Percentiles rank a stretch among this genome's conserved stretches.
phyloP scores from a whole-genome alignment of 92 coral and sea anemone species.

The Siderastrea siderea region DNA sequence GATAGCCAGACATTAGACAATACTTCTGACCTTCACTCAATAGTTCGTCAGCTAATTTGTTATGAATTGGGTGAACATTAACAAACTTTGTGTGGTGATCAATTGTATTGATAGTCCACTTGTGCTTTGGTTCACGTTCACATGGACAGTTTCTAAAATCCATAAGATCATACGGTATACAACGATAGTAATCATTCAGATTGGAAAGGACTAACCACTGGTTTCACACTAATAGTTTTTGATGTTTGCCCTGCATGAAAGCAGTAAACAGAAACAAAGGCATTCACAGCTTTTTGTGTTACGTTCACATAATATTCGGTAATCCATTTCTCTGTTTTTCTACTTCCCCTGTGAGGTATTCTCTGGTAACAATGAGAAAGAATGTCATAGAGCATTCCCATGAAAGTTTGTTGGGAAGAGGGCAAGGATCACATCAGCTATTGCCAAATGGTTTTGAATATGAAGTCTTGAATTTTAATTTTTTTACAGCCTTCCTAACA shows the following conservation, averaged over 20 bases:
- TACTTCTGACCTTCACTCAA: conserved; percentile 14
- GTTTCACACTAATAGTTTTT: conserved; percentile 44
- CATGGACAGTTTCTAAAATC: conserved; percentile 53
- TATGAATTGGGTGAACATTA: conserved; percentile 23
- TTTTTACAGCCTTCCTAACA: too few species aligned
- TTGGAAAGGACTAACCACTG: conserved; percentile 45
- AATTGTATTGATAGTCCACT: conserved; percentile 52
- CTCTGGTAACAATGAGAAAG: conserved; percentile 56
- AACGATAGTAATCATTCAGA: conserved; percentile 37
- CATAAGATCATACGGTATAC: conserved; percentile 31
- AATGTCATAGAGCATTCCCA: conserved; percentile 46
- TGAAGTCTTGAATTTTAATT: too few species aligned
- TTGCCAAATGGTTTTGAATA: too few species aligned
- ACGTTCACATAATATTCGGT: conserved; percentile 51
- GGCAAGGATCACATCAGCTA: too few species aligned
- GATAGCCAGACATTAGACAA: conserved; percentile 44
- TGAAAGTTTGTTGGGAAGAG: too few species aligned
- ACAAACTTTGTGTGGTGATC: conserved; percentile 51
- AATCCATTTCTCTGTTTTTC: conserved; percentile 63
- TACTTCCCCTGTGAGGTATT: conserved; percentile 55
- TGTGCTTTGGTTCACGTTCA: conserved; percentile 49
- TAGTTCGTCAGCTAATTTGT: conserved; percentile 50
- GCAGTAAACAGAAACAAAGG: conserved; percentile 44
- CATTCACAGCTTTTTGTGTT: conserved; percentile 33
- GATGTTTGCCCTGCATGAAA: conserved; percentile 52